These are phyloP conservation scores for Caerostris darwini DNA, from an alignment of 1,140 invertebrate genomes.

Conservation along the genomic window DNA sequence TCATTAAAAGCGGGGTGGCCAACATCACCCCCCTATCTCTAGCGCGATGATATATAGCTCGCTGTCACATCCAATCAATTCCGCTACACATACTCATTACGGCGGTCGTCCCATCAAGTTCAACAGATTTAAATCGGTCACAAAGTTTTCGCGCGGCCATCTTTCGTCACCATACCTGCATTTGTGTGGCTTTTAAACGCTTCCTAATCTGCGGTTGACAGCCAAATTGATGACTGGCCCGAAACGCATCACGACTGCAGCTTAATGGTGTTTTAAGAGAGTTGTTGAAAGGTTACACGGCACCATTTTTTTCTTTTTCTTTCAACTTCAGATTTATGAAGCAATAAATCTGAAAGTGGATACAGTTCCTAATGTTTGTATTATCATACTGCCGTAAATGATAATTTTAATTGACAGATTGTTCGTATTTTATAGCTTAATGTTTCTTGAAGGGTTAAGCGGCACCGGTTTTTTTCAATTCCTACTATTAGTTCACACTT, in stretches of 20 bases:
- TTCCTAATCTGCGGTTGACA: constrained; percentile 1
- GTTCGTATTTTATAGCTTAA: too few relatives aligned
- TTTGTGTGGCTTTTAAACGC: not conserved
- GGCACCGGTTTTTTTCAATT: too few relatives aligned
- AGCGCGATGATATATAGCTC: constrained; percentile 57
- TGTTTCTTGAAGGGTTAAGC: too few relatives aligned
- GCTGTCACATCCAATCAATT: constrained; percentile 74
- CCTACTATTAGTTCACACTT: too few relatives aligned
- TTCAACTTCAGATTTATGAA: not conserved
- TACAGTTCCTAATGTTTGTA: too few relatives aligned
- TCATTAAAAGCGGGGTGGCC: constrained; percentile 17
- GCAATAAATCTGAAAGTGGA: not conserved
- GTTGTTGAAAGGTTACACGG: too few relatives aligned
- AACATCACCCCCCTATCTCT: not conserved
- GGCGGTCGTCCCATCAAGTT: not conserved
- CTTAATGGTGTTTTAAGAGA: not conserved
- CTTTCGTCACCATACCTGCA: not conserved
- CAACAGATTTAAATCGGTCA: constrained; percentile 74
- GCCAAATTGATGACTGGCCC: constrained; percentile 22
- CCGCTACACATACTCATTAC: constrained; percentile 73
- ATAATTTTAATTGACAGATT: too few relatives aligned
- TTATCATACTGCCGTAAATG: too few relatives aligned
- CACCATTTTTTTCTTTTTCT: too few relatives aligned
- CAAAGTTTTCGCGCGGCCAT: not conserved
- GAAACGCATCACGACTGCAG: too few relatives aligned